Evolutionary conservation across 2,113 vertebrate species (phyloP).

Genomic region (Nanorana parkeri): DNA sequence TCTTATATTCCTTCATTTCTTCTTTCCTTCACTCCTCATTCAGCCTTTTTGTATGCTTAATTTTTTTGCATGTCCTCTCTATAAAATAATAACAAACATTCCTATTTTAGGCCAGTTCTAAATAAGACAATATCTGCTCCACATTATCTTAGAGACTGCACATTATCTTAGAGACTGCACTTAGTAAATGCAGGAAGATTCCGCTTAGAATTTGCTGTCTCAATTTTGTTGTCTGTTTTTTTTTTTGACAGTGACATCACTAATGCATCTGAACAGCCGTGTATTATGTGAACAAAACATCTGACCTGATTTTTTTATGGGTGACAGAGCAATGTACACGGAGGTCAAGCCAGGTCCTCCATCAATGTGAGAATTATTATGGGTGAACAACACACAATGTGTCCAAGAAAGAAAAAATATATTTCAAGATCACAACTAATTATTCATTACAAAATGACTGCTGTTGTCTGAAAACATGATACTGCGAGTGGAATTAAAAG

Average conservation of each 20-base stretch:
- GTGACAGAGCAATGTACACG: slow-evolving; percentile 36
- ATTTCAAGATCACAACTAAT: slow-evolving; percentile 26
- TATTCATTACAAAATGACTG: slow-evolving; percentile 11
- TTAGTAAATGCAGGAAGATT: too few relatives aligned
- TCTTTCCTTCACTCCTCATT: too few relatives aligned
- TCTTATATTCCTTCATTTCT: too few relatives aligned
- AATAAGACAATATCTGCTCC: too few relatives aligned
- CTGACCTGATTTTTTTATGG: slow-evolving; percentile 42
- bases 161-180: too few relatives aligned
- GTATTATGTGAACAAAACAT: slow-evolving; percentile 41
- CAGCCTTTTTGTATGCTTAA: too few relatives aligned
- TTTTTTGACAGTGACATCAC: slow-evolving; percentile 23
- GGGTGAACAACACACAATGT: slow-evolving; percentile 22
- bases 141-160: too few relatives aligned
- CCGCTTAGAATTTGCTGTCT: neutral
- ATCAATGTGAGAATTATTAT: slow-evolving; percentile 34
- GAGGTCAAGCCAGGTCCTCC: slow-evolving; percentile 29
- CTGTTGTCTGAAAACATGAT: too few relatives aligned
- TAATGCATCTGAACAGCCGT: slow-evolving; percentile 36
- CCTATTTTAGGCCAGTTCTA: too few relatives aligned
- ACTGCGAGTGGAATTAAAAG: too few relatives aligned
- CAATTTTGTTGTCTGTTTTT: neutral
- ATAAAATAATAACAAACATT: too few relatives aligned
- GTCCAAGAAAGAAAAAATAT: neutral
- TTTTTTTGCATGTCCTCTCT: too few relatives aligned